phyloP scores from a whole-genome alignment of 2,797 vertebrate species.

The Acanthornis magna region DNA sequence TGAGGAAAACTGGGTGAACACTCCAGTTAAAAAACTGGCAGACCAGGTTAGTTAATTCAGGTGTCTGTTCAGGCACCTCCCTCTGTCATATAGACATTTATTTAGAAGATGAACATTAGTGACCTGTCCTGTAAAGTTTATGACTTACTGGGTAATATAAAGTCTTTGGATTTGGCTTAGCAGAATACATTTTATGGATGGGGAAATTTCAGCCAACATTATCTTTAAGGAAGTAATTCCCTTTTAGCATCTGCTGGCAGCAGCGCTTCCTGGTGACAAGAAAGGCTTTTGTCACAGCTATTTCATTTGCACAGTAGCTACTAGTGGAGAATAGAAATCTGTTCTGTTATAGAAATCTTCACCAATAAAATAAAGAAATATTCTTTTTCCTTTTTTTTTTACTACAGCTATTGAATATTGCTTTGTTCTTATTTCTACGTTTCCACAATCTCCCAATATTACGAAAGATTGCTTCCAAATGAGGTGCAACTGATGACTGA shows the following conservation, averaged over 20 bases:
- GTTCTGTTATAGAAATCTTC: background rate
- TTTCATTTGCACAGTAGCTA: background rate
- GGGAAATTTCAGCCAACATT: background rate
- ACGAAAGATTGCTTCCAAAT: background rate
- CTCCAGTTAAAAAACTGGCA: background rate
- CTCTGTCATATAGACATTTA: rapidly evolving
- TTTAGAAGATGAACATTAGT: background rate
- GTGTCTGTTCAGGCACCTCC: background rate
- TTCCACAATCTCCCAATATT: background rate
- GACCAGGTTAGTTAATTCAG: background rate
- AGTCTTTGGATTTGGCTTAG: background rate
- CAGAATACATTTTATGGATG: background rate
- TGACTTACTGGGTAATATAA: background rate
- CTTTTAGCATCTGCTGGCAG: background rate
- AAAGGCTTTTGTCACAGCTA: background rate
- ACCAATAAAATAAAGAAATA: background rate
- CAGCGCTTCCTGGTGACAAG: background rate
- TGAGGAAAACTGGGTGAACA: background rate
- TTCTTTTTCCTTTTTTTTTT: rapidly evolving
- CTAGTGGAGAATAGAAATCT: background rate
- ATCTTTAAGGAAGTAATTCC: background rate
- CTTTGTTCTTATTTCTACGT: background rate
- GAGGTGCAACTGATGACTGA: background rate
- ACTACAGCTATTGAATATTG: background rate
- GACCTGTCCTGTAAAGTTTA: background rate